phyloP scores from a whole-genome alignment of 1,140 invertebrate genomes.

The Meloidogyne floridensis region DNA sequence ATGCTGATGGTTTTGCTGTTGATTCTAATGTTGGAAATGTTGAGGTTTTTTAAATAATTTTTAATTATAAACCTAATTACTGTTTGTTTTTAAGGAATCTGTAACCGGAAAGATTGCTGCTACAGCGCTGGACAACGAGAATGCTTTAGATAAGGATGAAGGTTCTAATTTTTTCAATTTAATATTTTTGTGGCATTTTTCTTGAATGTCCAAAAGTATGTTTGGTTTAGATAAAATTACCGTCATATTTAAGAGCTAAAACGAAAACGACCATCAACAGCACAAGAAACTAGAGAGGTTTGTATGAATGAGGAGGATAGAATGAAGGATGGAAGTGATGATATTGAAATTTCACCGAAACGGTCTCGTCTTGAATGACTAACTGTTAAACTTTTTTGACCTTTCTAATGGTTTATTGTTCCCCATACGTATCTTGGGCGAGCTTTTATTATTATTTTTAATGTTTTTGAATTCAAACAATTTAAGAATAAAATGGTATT shows the following conservation, averaged over 20 bases:
- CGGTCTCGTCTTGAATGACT: background rate
- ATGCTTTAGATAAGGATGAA: background rate
- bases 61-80: background rate
- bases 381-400: background rate
- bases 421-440: background rate
- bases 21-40: background rate
- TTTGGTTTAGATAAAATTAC: too few species aligned
- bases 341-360: background rate
- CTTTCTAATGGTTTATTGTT: background rate
- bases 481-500: background rate
- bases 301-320: background rate
- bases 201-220: too few species aligned
- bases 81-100: background rate
- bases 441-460: conserved; percentile 6
- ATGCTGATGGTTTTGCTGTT: conserved; percentile 29
- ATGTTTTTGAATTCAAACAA: background rate
- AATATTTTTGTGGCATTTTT: too few species aligned
- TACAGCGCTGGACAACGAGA: background rate
- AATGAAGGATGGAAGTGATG: background rate
- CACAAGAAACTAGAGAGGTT: background rate
- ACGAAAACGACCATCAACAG: background rate
- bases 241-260: background rate
- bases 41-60: background rate
- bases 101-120: background rate
- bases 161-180: background rate